These are phyloP conservation scores for Nerophis ophidion DNA, from an alignment of 2,113 vertebrate genomes.

Conservation along the genomic window DNA sequence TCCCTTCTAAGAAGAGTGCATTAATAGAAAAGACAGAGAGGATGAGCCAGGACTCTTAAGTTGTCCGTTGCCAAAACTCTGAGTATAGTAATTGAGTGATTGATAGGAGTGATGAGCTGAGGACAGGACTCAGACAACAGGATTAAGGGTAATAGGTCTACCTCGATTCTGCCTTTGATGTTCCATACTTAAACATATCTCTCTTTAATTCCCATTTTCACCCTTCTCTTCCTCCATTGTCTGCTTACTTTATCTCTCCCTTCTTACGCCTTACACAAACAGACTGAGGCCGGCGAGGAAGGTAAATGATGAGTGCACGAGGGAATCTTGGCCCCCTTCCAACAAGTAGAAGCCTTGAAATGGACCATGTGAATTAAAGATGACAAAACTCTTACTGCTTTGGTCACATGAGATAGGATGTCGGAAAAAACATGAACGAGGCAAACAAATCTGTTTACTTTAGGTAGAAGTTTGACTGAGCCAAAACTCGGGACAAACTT, in stretches of 20 bases:
- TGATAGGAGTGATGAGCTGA: constrained; percentile 35
- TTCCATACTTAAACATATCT: constrained; percentile 4
- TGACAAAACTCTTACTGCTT: constrained; percentile 32
- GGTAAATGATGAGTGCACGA: constrained; percentile 34
- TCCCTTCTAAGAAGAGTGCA: neutral
- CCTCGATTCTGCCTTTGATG: constrained; percentile 14
- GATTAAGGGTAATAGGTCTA: neutral
- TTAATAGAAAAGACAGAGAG: constrained; percentile 15
- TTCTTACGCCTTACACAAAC: constrained; percentile 20
- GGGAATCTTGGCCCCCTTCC: constrained; percentile 27
- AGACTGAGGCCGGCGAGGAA: constrained; percentile 13
- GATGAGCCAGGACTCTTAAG: constrained; percentile 19
- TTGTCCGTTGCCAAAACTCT: constrained; percentile 8
- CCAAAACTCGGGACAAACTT: constrained; percentile 4
- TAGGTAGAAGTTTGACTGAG: constrained; percentile 12
- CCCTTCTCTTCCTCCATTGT: constrained; percentile 9
- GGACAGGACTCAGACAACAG: constrained; percentile 18
- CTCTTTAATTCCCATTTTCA: constrained; percentile 8
- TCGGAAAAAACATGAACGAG: constrained; percentile 8
- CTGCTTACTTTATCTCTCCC: constrained; percentile 21
- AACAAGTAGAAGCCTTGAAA: constrained; percentile 26
- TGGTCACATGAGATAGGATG: neutral
- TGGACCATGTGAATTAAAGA: constrained; percentile 47
- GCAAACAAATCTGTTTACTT: constrained; percentile 40
- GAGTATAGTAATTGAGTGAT: constrained; percentile 19